Conservation (phyloP, 2,888 invertebrate genomes). For the Dichetophora obliterata region DNA sequence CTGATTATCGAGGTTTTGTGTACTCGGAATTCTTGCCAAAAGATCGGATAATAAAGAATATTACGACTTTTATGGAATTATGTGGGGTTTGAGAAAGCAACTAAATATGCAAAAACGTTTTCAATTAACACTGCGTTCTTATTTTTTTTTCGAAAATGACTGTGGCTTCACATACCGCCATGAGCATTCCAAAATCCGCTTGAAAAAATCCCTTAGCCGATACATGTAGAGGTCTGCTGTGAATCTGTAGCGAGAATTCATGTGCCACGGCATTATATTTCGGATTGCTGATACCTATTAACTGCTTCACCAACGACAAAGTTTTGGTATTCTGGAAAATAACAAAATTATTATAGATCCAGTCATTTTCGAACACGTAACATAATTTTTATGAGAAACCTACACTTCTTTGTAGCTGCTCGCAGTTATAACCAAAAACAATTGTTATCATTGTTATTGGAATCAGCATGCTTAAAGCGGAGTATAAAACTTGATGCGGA, state of each 20-base stretch:
- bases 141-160: no score
- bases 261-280: conserved; percentile 54
- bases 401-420: conserved; percentile 43
- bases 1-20: no score
- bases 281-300: background rate
- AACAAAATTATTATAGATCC: background rate
- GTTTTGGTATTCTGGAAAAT: background rate
- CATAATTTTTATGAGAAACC: background rate
- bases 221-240: conserved; percentile 55
- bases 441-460: conserved; percentile 48
- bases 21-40: no score
- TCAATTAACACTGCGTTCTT: no score
- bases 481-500: conserved; percentile 45
- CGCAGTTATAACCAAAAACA: conserved; percentile 55
- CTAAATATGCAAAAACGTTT: no score
- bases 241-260: conserved; percentile 59
- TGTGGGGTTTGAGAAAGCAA: no score
- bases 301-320: background rate
- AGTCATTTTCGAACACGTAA: background rate
- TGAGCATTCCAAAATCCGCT: conserved; percentile 57
- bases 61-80: no score
- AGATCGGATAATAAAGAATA: no score
- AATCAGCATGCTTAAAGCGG: conserved; percentile 35
- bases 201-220: conserved; percentile 56
- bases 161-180: conserved; percentile 52